Evolutionary conservation across 2,797 vertebrate genomes (phyloP).

Genomic region (Sebastes hubbsi): DNA sequence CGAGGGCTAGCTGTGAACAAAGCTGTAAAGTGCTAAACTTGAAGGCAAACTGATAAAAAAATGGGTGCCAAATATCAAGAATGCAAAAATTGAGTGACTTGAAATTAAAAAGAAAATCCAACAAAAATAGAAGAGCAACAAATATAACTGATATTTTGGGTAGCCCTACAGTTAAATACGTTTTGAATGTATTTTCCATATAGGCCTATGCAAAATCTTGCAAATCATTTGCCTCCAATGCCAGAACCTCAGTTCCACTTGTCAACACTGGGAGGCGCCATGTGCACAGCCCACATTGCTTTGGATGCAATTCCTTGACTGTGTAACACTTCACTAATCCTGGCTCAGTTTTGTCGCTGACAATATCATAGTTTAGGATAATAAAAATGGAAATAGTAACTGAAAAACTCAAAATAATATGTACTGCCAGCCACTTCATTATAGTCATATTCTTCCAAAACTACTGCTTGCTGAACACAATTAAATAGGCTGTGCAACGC

Average conservation of each 20-base stretch:
- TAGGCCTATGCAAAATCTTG: slow-evolving; percentile 15
- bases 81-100: slow-evolving; percentile 16
- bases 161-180: slow-evolving; percentile 32
- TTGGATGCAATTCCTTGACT: slow-evolving; percentile 1
- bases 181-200: slow-evolving; percentile 45
- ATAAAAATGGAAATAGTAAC: slow-evolving; percentile 36
- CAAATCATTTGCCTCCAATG: slow-evolving; percentile 16
- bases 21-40: slow-evolving; percentile 74
- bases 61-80: slow-evolving; percentile 38
- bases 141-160: slow-evolving; percentile 48
- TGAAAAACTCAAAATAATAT: slow-evolving; percentile 29
- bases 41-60: slow-evolving; percentile 69
- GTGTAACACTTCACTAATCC: background rate
- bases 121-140: slow-evolving; percentile 24
- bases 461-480: slow-evolving; percentile 14
- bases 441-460: slow-evolving; percentile 5
- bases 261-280: slow-evolving; percentile 69
- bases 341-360: slow-evolving; percentile 30
- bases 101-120: background rate
- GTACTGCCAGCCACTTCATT: slow-evolving; percentile 19
- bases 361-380: slow-evolving; percentile 27
- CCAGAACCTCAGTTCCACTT: slow-evolving; percentile 44
- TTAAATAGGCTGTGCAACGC: slow-evolving; percentile 22
- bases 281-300: slow-evolving; percentile 39
- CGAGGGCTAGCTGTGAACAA: slow-evolving; percentile 46